Conservation (phyloP, 2,797 vertebrate species). For the Glossophaga mutica region DNA sequence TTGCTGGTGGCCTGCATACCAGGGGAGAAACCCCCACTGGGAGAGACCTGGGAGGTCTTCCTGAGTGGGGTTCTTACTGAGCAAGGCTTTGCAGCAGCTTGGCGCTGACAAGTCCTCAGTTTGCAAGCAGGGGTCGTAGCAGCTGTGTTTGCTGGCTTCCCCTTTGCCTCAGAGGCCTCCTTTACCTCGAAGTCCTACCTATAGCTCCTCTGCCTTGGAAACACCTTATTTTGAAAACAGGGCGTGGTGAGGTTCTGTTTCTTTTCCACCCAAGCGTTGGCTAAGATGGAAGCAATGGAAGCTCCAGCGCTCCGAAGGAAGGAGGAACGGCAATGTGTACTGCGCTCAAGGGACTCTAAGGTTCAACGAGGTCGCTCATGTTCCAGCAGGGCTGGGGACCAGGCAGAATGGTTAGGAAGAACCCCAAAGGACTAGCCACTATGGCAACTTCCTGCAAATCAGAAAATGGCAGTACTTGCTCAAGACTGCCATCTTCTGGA, state of each 20-base stretch:
- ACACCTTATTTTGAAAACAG: not conserved
- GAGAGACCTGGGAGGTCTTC: not conserved
- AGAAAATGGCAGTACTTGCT: not conserved
- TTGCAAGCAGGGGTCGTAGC: not conserved
- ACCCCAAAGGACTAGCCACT: not conserved
- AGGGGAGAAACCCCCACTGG: not conserved
- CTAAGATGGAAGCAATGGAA: not conserved
- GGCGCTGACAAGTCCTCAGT: not conserved
- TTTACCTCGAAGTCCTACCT: not conserved
- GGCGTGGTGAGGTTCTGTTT: not conserved
- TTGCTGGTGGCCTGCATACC: not conserved
- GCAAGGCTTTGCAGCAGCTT: not conserved
- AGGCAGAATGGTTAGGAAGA: not conserved
- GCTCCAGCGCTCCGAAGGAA: not conserved
- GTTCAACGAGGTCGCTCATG: not conserved
- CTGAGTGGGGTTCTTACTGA: not conserved
- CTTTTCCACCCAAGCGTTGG: not conserved
- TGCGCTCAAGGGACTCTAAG: not conserved
- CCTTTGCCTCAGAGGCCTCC: not conserved
- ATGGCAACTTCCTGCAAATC: not conserved
- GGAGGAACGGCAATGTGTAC: not conserved
- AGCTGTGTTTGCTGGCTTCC: not conserved
- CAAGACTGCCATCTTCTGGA: slow-evolving; percentile 34
- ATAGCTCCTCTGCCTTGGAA: not conserved
- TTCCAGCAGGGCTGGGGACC: not conserved